Base-by-base conservation (phyloP, 2,113 vertebrate species). In the Caloenas nicobarica region DNA sequence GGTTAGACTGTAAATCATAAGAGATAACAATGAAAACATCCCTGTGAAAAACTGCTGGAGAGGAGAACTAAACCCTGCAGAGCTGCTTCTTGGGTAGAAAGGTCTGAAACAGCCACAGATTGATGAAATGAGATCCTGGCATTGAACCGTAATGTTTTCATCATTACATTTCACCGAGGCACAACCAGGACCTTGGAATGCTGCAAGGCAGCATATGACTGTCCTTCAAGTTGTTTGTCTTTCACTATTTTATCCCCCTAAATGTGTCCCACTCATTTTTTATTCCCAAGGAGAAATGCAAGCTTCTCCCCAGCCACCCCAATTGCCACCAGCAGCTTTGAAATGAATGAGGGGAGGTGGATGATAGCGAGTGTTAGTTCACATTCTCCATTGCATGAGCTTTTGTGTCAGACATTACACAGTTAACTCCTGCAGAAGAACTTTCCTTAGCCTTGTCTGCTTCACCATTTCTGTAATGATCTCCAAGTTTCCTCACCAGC, bases 261-360 rank as follows among this genome's bases (percentile, higher is more conserved):
- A 24, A 33, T 34, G 13, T 24, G 13, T 33, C 4, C 4, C 29
- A 76, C 0, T 1, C 2, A 26, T 71, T 90, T 78, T 15, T 84
- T 42, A 56, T 5, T 86, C 24, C 22, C 3, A 3, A 62, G 8
- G 5, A 70, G 18, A 69, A 76, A 68, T 12, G 0, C 4, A 4
- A 34, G 8, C 17, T 85, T 84, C 16, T 46, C 9, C 4, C 2
- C 11, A 13, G 11, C 10, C n/a, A 23, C 9, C 9, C 44, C 14
- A 14, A 5, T 7, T 68, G 29, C 9, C 62, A 24, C 9, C 12
- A 5, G 5, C 60, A 82, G 12, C 16, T n/a, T 79, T 58, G 68
- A 76, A 83, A 77, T 0, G 0, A 60, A 36, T 2, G 5, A 44
- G 4, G 6, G 3, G 13, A 38, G 23, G 8, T 25, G 12, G 22